Evolutionary conservation across 2,797 vertebrate genomes (phyloP).

Genomic region (Pseudochaenichthys georgianus): DNA sequence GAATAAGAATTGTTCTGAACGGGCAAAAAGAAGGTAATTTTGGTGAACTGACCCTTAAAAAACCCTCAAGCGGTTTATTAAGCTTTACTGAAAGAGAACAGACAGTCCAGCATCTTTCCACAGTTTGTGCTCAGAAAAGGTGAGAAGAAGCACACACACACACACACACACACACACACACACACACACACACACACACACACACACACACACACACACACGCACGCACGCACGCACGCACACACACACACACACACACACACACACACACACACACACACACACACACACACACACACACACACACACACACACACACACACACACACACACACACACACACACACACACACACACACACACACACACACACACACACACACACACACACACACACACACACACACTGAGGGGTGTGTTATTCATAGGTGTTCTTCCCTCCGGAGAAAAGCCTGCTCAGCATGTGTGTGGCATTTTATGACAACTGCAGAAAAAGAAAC

Average conservation of each 20-base stretch:
- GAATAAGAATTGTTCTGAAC: background rate
- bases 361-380: slow-evolving; percentile 16
- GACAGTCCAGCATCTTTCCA: slow-evolving; percentile 45
- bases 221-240: too few relatives aligned
- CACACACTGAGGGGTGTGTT: slow-evolving; percentile 50
- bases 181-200: too few relatives aligned
- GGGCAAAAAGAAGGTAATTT: slow-evolving; percentile 24
- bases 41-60: slow-evolving; percentile 42
- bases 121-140: slow-evolving; percentile 52
- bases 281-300: too few relatives aligned
- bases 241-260: too few relatives aligned
- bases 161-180: too few relatives aligned
- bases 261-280: too few relatives aligned
- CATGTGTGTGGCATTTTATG: slow-evolving; percentile 76
- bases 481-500: slow-evolving; percentile 68
- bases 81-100: slow-evolving; percentile 58
- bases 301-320: too few relatives aligned
- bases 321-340: too few relatives aligned
- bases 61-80: slow-evolving; percentile 18
- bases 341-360: too few relatives aligned
- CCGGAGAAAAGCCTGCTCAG: slow-evolving; percentile 75
- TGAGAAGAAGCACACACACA: slow-evolving; percentile 13
- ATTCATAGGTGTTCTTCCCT: slow-evolving; percentile 71
- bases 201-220: slow-evolving; percentile 23
- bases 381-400: slow-evolving; percentile 21